These are phyloP conservation scores for Allolobophora icterica DNA, from an alignment of 2,888 invertebrate genomes.

Conservation along the genomic window DNA sequence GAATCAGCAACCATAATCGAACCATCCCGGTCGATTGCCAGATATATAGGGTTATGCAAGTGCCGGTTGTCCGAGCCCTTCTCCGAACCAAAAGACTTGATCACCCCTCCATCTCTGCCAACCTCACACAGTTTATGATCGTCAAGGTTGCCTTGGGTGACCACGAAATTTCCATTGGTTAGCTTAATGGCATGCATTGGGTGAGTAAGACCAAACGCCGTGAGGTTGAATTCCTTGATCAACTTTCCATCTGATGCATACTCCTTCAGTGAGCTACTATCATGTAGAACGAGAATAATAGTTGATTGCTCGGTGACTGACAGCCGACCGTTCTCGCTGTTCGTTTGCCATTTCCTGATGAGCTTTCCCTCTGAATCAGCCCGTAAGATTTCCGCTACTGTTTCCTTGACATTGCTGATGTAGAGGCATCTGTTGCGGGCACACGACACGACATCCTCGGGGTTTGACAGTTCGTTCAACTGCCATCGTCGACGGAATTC, in stretches of 20 bases:
- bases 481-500: neutral
- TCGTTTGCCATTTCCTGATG: slow-evolving; percentile 1
- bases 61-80: neutral
- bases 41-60: neutral
- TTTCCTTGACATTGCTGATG: slow-evolving; percentile 9
- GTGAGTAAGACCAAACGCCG: neutral
- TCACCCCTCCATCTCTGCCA: neutral
- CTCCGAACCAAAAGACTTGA: slow-evolving; percentile 11
- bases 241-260: neutral
- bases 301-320: neutral
- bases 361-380: neutral
- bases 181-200: slow-evolving; percentile 1
- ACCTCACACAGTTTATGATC: slow-evolving; percentile 1
- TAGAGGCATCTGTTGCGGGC: slow-evolving; percentile 15
- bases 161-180: neutral
- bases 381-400: neutral
- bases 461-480: neutral
- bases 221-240: neutral
- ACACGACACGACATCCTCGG: neutral
- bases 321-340: neutral
- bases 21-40: neutral
- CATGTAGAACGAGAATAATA: neutral
- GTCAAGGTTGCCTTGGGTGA: neutral
- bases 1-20: slow-evolving; percentile 19
- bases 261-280: neutral